phyloP scores from a whole-genome alignment of 2,113 vertebrate species.

The Vombatus ursinus region DNA sequence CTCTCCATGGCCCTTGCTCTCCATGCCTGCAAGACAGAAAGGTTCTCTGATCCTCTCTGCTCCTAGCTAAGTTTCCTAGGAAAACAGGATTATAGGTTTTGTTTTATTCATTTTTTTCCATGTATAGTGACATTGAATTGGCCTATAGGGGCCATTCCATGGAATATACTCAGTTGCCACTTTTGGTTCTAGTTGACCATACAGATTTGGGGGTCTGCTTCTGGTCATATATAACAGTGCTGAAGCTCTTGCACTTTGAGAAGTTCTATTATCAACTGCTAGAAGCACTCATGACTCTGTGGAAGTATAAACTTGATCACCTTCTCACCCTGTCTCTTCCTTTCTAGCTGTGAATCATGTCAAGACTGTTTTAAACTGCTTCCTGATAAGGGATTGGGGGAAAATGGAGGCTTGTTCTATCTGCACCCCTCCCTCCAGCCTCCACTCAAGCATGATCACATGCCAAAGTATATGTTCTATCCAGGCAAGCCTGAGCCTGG shows the following conservation, averaged over 20 bases:
- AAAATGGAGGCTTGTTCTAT: background rate
- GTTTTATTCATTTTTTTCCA: background rate
- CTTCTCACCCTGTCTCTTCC: background rate
- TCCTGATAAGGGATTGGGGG: background rate
- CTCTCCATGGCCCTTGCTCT: background rate
- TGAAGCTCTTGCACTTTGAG: background rate
- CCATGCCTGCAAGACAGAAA: background rate
- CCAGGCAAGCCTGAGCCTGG: background rate
- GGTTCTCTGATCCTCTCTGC: background rate
- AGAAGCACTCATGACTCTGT: background rate
- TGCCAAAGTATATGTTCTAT: background rate
- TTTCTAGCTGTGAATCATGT: background rate
- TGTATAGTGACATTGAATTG: background rate
- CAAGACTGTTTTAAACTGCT: background rate
- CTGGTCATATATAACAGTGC: background rate
- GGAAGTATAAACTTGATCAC: background rate
- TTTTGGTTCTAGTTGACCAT: background rate
- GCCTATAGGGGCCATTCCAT: background rate
- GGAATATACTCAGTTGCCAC: background rate
- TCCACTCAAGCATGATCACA: background rate
- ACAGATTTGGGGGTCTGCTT: background rate
- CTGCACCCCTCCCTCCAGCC: background rate
- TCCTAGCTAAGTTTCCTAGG: background rate
- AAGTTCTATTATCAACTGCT: background rate
- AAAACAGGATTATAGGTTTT: background rate